These are phyloP conservation scores for Chiroxiphia lanceolata DNA, from an alignment of 2,797 vertebrate species.

Conservation along the genomic window DNA sequence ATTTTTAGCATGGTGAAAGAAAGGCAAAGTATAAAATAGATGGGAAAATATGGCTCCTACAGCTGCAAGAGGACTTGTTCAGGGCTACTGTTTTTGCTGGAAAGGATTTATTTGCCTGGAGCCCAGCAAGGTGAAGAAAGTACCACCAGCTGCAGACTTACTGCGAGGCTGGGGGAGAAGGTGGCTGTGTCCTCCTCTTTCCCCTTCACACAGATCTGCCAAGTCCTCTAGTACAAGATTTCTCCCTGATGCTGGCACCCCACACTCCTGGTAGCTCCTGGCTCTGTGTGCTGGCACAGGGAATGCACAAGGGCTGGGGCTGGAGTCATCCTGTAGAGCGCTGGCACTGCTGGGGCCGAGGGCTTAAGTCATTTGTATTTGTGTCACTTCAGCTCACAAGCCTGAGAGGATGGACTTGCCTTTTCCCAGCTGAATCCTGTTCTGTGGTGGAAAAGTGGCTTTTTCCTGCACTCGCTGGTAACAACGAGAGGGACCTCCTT, in stretches of 20 bases:
- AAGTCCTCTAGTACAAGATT: neutral
- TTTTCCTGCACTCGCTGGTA: neutral
- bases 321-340: neutral
- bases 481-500: neutral
- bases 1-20: slow-evolving; percentile 30
- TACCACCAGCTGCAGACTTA: neutral
- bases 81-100: neutral
- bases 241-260: neutral
- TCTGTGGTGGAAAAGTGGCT: neutral
- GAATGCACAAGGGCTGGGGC: fast-evolving
- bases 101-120: neutral
- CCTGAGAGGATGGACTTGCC: neutral
- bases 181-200: neutral
- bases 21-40: neutral
- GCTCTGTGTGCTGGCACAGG: neutral
- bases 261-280: fast-evolving
- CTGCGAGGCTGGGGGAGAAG: neutral
- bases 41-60: neutral
- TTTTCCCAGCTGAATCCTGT: neutral
- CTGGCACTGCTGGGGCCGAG: neutral
- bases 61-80: neutral
- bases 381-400: neutral
- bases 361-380: neutral
- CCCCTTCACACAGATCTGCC: neutral
- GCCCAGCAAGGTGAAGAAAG: neutral